A percentile compares a stretch with the other conserved stretches of the same genome.
These are phyloP conservation scores for Lepidocolaptes lacrymiger DNA, from an alignment of 2,797 vertebrate species.

Conservation along the genomic window DNA sequence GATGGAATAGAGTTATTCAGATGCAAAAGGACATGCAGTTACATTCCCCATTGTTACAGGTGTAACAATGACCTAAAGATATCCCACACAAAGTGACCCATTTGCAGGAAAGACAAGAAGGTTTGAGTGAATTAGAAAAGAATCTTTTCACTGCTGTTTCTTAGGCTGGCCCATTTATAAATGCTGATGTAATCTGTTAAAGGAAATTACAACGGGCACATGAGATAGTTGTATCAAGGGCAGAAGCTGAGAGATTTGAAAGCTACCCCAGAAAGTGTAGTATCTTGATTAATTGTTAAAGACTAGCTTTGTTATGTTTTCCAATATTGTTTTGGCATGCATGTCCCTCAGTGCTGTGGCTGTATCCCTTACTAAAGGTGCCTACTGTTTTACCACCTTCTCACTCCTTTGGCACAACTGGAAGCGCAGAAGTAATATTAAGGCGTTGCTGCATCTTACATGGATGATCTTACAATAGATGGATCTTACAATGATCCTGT, in stretches of 20 bases:
- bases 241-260: neutral
- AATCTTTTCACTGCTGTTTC: neutral
- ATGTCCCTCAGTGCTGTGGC: accelerated
- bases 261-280: accelerated
- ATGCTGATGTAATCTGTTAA: neutral
- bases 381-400: neutral
- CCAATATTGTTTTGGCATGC: neutral
- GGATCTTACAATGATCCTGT: neutral
- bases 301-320: neutral
- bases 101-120: neutral
- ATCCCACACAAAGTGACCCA: neutral
- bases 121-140: neutral
- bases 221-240: neutral
- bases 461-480: neutral
- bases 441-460: neutral
- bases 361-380: neutral
- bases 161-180: neutral
- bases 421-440: neutral
- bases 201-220: neutral
- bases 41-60: neutral
- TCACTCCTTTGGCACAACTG: neutral
- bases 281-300: neutral
- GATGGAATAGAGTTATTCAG: neutral
- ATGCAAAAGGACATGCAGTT: neutral
- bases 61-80: neutral